Evolutionary conservation across 2,113 vertebrate species (phyloP).

Genomic region (Cyanocitta stelleri): DNA sequence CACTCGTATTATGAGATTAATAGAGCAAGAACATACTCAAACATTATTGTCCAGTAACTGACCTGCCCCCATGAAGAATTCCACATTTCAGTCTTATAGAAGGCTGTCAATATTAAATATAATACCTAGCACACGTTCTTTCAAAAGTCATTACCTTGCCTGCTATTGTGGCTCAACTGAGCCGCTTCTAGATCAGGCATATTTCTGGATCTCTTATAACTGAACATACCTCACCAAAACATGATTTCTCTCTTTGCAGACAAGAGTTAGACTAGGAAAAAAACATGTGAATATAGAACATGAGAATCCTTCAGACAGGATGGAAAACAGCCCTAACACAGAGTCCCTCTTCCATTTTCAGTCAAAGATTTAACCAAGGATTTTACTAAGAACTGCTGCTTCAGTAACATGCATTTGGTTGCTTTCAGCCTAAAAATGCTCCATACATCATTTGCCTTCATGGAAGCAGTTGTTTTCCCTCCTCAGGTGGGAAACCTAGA

Average conservation of each 20-base stretch:
- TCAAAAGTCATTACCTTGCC: not conserved
- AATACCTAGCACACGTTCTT: not conserved
- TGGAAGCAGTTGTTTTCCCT: not conserved
- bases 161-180: not conserved
- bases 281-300: not conserved
- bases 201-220: not conserved
- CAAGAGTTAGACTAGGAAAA: not conserved
- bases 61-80: not conserved
- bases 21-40: not conserved
- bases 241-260: not conserved
- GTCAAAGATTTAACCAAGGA: not conserved
- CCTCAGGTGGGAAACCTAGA: not conserved
- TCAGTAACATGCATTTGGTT: not conserved
- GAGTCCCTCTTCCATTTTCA: not conserved
- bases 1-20: not conserved
- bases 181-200: not conserved
- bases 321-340: not conserved
- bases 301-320: not conserved
- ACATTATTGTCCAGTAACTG: not conserved
- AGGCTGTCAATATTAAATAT: constrained; percentile 16
- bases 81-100: not conserved
- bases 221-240: not conserved
- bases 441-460: not conserved
- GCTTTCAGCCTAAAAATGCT: not conserved
- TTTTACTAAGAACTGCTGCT: not conserved